Base-by-base conservation (phyloP, 2,888 invertebrate species). In the Calliopum simillimum region DNA sequence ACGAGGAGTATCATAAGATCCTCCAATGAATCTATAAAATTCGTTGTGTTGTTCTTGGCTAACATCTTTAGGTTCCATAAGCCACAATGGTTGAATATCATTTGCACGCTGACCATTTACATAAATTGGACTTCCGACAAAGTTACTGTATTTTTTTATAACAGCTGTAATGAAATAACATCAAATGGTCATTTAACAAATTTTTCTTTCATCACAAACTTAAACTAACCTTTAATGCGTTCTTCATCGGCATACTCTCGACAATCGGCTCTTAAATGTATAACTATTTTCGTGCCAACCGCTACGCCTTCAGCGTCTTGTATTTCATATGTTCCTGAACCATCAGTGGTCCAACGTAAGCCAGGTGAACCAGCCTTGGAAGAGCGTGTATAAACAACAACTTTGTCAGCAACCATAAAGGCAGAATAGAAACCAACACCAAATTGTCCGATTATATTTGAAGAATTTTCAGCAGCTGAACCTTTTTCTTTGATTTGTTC, bases 361-460 rank as follows among this genome's bases (percentile, higher is more conserved):
- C 96, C 97, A 13, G 90, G 88, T 0, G 91, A 89, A 74, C 90
- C 89, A 4, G 85, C 84, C 61, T 87, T 86, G 70, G 92, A 91
- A 69, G 93, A 92, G 81, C 91, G 90, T 2, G 97, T 95, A 82
- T 88, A 98, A 0, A 98, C 98, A 81, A 97, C 97, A 33, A 99
- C 96, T 82, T 92, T 93, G 78, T 97, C 94, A 23, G 97, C 97
- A 3, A 98, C 98, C 96, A 99, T 98, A 84, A 99, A 99, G 0
- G 94, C 93, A 14, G 98, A 98, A 86, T 99, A 99, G 86, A 99
- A 99, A 1, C 98, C 99, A 19, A 99, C 99, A 76, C 98, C 99
- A 88, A 99, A 99, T 85, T 99, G 98, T 4, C 98, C 97, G 83
- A 98, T 97, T 66, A 98, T 96, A 74, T 93, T 91, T 62, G 90